Conservation (phyloP, 2,888 invertebrate genomes). For the Seira musarum region DNA sequence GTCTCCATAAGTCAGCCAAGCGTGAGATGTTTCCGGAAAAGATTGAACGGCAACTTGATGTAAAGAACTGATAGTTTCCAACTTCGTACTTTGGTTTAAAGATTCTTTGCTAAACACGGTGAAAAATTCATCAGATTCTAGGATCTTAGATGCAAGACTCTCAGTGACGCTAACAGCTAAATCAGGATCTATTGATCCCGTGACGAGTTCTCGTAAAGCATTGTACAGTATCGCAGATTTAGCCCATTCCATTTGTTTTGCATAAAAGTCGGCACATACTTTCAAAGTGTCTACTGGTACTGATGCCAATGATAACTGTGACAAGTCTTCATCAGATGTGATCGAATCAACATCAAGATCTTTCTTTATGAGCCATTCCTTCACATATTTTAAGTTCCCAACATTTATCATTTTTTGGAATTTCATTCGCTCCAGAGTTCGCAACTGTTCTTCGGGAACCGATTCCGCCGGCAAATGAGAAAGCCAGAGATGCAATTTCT, state of each 20-base stretch:
- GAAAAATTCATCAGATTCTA: conserved; percentile 42
- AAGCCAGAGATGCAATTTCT: conserved; percentile 22
- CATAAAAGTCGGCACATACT: conserved; percentile 44
- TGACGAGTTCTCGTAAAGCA: conserved; percentile 26
- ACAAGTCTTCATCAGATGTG: conserved; percentile 39
- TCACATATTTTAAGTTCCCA: conserved; percentile 47
- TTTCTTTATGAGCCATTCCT: conserved; percentile 50
- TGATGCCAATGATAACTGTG: conserved; percentile 8
- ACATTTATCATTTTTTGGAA: conserved; percentile 45
- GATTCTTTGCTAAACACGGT: conserved; percentile 31
- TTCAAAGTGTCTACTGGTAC: conserved; percentile 37
- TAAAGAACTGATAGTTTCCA: conserved; percentile 37
- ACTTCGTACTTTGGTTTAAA: conserved; percentile 20
- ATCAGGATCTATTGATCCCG: conserved; percentile 29
- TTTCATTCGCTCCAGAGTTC: conserved; percentile 22
- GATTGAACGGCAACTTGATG: conserved; percentile 41
- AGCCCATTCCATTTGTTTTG: conserved; percentile 24
- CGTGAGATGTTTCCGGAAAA: conserved; percentile 38
- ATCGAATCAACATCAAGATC: conserved; percentile 38
- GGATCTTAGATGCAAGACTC: conserved; percentile 23
- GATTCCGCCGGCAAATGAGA: neutral
- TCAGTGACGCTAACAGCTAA: conserved; percentile 32
- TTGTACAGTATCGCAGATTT: conserved; percentile 45
- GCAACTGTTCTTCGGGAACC: neutral
- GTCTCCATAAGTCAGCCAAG: conserved; percentile 46